Base-by-base conservation (phyloP, 1,140 invertebrate species). In the Drosophila asahinai region DNA sequence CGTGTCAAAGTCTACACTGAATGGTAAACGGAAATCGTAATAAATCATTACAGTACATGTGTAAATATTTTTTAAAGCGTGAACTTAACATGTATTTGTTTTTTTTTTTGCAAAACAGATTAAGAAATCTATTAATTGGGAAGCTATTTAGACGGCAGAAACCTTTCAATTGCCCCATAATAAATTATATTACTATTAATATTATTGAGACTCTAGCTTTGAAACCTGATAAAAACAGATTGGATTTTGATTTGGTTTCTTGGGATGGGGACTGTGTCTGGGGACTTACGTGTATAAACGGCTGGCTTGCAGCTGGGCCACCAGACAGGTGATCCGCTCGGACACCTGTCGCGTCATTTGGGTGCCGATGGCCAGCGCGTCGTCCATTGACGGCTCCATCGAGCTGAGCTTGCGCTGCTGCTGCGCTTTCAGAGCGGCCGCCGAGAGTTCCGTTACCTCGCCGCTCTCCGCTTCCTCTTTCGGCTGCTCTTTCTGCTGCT, bases 321-420 rank as follows among this genome's bases (percentile, higher is more conserved):
- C 76, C 57, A 89, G 52, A 12, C 76, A 83, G 57, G 81, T 57
- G 30, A 91, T 61, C n/a, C 76, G 83, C 14, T 91, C 81, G 11
- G 80, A 74, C 36, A 92, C 77, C 67, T 91, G 55, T 15, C 86
- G 89, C 25, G 91, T 92, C 78, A 91, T 80, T 66, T 91, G 82
- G 22, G 91, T 92, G 60, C 91, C 86, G 38, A 91, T 81, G 59
- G 91, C 91, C 27, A 92, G 71, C n/a, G 81, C 90, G 48, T 92
- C 90, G 49, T 91, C 86, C 86, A 86, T 90, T 11, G 83, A 80
- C n/a, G 86, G 86, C 25, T 91, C 86, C 86, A 91, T 90, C 6
- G 81, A 81, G 78, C 84, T 89, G 4, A 90, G 66, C 19, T 87
- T 89, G 42, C 86, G 78, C 43, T 84, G 86, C 47, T 89, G 84